A percentile compares a stretch with the other conserved stretches of the same genome.
Conservation (phyloP, 2,113 vertebrate species). For the Fulica atra region DNA sequence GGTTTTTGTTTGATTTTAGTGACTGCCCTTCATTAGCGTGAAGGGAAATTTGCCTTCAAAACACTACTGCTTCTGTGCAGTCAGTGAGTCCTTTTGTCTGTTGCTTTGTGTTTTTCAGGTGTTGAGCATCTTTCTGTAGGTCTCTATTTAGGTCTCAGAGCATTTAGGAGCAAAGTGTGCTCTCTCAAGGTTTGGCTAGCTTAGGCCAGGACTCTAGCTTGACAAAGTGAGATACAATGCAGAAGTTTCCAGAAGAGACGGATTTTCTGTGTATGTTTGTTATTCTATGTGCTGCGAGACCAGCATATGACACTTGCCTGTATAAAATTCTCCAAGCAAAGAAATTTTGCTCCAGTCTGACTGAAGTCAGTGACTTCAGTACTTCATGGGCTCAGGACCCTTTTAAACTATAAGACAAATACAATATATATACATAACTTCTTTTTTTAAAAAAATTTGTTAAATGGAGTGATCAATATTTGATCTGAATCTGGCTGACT, state of each 20-base stretch:
- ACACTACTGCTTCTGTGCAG: not conserved
- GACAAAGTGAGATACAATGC: not conserved
- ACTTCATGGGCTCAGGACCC: no score
- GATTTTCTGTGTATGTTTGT: not conserved
- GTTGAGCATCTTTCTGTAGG: not conserved
- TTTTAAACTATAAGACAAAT: not conserved
- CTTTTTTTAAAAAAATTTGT: not conserved
- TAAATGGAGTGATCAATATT: not conserved
- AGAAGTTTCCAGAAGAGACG: not conserved
- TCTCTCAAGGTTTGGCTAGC: not conserved
- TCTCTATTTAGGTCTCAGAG: not conserved
- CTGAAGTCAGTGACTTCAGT: not conserved
- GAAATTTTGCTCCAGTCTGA: not conserved
- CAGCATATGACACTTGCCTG: fast-evolving
- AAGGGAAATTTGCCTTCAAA: not conserved
- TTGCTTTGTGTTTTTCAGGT: not conserved
- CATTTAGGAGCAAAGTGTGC: not conserved
- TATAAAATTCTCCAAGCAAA: not conserved
- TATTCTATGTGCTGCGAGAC: not conserved
- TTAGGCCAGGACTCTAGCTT: not conserved
- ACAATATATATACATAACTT: not conserved
- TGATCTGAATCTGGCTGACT: not conserved
- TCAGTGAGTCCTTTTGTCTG: not conserved
- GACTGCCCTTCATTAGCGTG: not conserved
- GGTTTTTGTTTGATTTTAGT: not conserved